Conservation (phyloP, 2,113 vertebrate species). For the Albula goreensis region DNA sequence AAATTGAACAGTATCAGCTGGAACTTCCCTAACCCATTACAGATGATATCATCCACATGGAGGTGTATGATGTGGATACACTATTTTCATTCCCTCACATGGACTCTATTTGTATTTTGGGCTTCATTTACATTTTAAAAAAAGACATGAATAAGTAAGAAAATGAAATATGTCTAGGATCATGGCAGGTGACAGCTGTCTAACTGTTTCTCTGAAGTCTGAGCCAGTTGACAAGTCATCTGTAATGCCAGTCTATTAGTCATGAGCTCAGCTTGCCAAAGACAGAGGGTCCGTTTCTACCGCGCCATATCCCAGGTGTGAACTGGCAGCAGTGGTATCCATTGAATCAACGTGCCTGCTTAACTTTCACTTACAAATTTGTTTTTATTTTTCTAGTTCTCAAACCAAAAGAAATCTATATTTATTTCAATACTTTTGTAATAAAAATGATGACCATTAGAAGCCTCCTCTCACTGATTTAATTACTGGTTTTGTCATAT, state of each 20-base stretch:
- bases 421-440: too few species aligned
- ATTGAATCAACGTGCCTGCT: background rate
- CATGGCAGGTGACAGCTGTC: constrained; percentile 15
- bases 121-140: constrained; percentile 2
- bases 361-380: background rate
- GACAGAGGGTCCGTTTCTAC: background rate
- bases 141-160: constrained; percentile 5
- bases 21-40: constrained; percentile 49
- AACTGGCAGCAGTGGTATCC: background rate
- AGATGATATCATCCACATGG: constrained; percentile 44
- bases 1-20: constrained; percentile 60
- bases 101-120: constrained; percentile 33
- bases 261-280: background rate
- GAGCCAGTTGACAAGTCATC: background rate
- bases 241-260: background rate
- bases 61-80: constrained; percentile 36
- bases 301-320: background rate
- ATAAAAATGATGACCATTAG: too few species aligned
- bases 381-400: too few species aligned
- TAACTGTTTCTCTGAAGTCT: background rate
- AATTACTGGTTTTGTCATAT: too few species aligned
- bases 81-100: constrained; percentile 37
- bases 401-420: too few species aligned
- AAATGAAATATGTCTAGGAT: background rate
- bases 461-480: too few species aligned